Base-by-base conservation (phyloP, 2,888 invertebrate species). In the Platerodrilus igneus region DNA sequence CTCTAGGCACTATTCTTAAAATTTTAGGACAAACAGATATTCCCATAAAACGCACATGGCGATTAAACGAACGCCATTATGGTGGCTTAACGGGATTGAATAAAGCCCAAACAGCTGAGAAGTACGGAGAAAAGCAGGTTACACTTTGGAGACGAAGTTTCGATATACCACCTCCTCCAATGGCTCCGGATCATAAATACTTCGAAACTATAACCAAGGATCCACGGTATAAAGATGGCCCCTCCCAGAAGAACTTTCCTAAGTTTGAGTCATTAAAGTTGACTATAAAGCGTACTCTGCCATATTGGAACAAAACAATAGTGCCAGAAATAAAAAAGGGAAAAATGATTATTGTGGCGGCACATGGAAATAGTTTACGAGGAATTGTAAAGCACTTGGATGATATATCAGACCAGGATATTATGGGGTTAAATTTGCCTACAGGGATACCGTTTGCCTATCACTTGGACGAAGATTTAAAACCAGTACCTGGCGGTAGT, bases 301-400 rank as follows among this genome's bases (percentile, higher is more conserved):
- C 93, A 0, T 90, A 84, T 60, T 94, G 92, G 85, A 86, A 90
- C 63, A 71, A 86, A 59, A 76, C 80, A 25, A 81, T 96, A 67
- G 78, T 91, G 58, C 80, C 92, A 52, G 71, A 75, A 68, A 72
- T 91, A 48, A 86, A 85, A 60, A 81, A 77, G 53, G 88, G 88
- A 32, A 84, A 86, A 60, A 78, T 70, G 16, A 79, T 91, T 34
- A 75, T 91, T 31, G 83, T 91, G 54, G 88, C 86, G 17, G 87
- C 89, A 14, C 91, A 91, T 60, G 90, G 90, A 28, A 90, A 90
- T 66, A 87, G 88, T 59, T 76, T 89, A 21, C 73, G 90, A 56
- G 89, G 88, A 41, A 83, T 91, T 51, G 85, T 90, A 1, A 90
- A 90, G 67, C 83, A 88, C 70, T 77, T 91, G 60, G 88, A 90